Conservation (phyloP, 2,113 vertebrate genomes). For the Rhea pennata region DNA sequence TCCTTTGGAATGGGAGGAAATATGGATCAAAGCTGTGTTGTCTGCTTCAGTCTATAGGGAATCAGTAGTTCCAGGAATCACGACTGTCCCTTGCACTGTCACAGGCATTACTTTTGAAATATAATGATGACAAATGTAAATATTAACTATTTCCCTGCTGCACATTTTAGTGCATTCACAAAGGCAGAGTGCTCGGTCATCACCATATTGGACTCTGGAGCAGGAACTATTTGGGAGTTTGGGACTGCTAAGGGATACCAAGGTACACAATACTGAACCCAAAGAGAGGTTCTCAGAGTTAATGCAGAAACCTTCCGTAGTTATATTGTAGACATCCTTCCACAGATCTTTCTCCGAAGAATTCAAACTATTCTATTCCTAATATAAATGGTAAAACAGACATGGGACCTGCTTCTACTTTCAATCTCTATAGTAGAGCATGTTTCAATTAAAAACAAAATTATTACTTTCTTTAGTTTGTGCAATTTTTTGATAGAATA, state of each 20-base stretch:
- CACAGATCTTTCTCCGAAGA: constrained; percentile 15
- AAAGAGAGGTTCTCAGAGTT: background rate
- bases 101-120: background rate
- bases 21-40: background rate
- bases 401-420: constrained; percentile 40
- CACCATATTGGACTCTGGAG: background rate
- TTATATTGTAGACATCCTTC: background rate
- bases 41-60: background rate
- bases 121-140: background rate
- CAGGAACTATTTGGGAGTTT: background rate
- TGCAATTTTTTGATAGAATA: constrained; percentile 77
- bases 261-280: background rate
- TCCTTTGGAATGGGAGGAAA: background rate
- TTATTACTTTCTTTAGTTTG: constrained; percentile 73
- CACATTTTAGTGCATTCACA: background rate
- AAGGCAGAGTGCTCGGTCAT: accelerated
- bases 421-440: constrained; percentile 9
- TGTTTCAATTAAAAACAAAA: constrained; percentile 82
- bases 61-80: background rate
- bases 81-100: background rate
- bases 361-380: background rate
- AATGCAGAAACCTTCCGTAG: background rate
- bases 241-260: background rate
- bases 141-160: background rate
- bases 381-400: background rate